phyloP scores from a whole-genome alignment of 2,888 invertebrate species.

The Drosophila macrospina region DNA sequence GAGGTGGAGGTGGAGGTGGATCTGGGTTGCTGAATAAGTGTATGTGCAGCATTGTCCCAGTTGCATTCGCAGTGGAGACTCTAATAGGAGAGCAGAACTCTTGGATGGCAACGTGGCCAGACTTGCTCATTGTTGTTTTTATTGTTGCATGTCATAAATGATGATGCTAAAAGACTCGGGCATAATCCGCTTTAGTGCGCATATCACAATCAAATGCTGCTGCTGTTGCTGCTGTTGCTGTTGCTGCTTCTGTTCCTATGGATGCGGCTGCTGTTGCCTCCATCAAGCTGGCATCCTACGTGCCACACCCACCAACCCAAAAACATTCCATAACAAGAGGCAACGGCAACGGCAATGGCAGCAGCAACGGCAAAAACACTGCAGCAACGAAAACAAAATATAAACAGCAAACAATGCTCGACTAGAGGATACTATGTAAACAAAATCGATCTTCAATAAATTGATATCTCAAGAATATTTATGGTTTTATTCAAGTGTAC shows the following conservation, averaged over 20 bases:
- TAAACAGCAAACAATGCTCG: neutral
- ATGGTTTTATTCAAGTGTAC: too few species aligned
- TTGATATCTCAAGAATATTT: too few species aligned
- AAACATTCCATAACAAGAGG: conserved; percentile 11
- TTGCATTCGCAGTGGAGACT: conserved; percentile 41
- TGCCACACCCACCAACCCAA: neutral
- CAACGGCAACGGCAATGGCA: neutral
- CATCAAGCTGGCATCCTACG: neutral
- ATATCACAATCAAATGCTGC: conserved; percentile 77
- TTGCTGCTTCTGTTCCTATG: neutral
- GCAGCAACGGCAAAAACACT: neutral
- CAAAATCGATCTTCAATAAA: neutral
- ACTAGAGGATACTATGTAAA: neutral
- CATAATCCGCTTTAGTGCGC: conserved; percentile 81
- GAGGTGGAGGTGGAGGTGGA: neutral
- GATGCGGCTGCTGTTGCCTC: conserved; percentile 3
- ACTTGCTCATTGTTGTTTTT: conserved; percentile 50
- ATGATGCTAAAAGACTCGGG: conserved; percentile 74
- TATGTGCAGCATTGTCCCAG: conserved; percentile 21
- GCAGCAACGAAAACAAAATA: neutral
- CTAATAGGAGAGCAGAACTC: conserved; percentile 24
- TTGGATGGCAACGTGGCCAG: conserved; percentile 26
- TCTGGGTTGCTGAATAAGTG: neutral
- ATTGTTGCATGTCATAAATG: conserved; percentile 77
- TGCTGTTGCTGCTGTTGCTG: conserved; percentile 11